Evolutionary conservation across 2,113 vertebrate species (phyloP), one percentile per base, ranked within the genome.

Genomic region (Epinephelus fuscoguttatus): DNA sequence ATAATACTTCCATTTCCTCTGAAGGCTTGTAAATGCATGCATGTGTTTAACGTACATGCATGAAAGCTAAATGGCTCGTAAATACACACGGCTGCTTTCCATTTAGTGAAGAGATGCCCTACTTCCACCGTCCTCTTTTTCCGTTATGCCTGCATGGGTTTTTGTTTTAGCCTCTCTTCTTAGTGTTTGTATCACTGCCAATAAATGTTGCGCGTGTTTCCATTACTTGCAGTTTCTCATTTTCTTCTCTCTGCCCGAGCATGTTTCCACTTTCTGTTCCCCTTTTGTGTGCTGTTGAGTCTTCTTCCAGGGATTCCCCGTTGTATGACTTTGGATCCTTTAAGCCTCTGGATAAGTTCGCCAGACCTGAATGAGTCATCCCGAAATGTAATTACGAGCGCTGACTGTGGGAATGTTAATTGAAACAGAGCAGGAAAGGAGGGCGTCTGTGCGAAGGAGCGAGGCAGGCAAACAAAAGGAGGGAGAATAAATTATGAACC

Each of bases 321-420:
- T 53, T 88, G 69, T 73, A 3, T 56, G 13, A 1, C 6, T 75
- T 33, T 25, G 12, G 47, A 72, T 85, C 75, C 49, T 63, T 23
- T 75, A 74, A 84, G 75, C 89, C 72, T 73, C 19, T 53, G 59
- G 72, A 70, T 30, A 14, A 61, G 55, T 84, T 59, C 49, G 60
- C 4, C 63, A 73, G 56, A 62, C 69, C 75, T 67, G 75, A 18
- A 75, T 89, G 88, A 92, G 62, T 91, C 89, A 91, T 71, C 50
- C 40, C 37, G 14, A 80, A 90, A 83, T 68, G 50, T 59, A 83
- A 67, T 85, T 7, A 70, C 12, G 23, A 74, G 70, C 0, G 6
- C 66, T 6, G 57, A 50, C 49, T 3, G 76, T 40, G 68, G 62
- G 85, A 47, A 52, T 10, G 23, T 18, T 79, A 81, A 85, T 82